A percentile compares a stretch with the other conserved stretches of the same genome.
Evolutionary conservation across 2,113 vertebrate species (phyloP).

Genomic region (Podocnemis expansa): DNA sequence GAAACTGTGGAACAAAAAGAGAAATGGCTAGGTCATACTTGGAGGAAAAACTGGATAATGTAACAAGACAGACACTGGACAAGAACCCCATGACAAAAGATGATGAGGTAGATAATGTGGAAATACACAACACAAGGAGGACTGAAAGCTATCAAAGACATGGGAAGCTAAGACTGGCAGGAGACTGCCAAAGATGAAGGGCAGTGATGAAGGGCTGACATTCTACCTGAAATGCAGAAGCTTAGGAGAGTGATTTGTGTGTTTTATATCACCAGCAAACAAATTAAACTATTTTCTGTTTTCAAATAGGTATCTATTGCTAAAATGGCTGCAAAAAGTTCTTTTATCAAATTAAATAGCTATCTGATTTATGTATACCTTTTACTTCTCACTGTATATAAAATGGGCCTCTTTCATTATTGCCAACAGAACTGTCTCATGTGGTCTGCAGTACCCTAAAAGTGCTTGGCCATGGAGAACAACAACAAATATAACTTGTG

Average conservation of each 20-base stretch:
- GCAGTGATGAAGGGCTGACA: not conserved
- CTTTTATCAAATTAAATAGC: not conserved
- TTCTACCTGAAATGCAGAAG: not conserved
- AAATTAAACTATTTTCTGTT: not conserved
- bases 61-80: not conserved
- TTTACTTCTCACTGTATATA: not conserved
- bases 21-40: not conserved
- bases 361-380: not conserved
- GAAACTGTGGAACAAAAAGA: not conserved
- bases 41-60: not conserved
- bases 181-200: not conserved
- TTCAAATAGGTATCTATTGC: not conserved
- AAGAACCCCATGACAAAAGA: not conserved
- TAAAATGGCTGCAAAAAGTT: not conserved
- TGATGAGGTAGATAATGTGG: not conserved
- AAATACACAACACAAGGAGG: not conserved
- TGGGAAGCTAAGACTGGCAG: not conserved
- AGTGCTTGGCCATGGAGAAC: not conserved
- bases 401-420: not conserved
- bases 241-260: not conserved
- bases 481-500: not conserved
- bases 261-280: not conserved
- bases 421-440: conserved; percentile 1
- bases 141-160: not conserved
- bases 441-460: not conserved